Percentiles rank a stretch among this genome's conserved stretches.
Conservation (phyloP, 2,113 vertebrate genomes). For the Athene noctua region DNA sequence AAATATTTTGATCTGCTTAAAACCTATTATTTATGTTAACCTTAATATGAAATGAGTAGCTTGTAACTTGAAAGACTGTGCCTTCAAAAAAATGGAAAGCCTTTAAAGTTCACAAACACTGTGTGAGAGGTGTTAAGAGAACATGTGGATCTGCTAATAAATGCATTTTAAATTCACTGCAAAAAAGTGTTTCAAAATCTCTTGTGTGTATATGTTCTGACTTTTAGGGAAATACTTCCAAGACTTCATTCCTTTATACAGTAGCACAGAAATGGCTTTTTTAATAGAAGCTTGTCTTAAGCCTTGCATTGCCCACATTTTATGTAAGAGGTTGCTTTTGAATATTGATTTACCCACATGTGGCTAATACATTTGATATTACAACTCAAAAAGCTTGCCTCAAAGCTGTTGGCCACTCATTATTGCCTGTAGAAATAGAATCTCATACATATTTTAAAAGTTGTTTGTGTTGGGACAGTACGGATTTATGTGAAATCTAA, state of each 20-base stretch:
- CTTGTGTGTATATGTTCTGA: not conserved
- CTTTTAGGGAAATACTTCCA: not conserved
- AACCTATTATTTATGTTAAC: not conserved
- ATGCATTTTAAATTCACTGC: not conserved
- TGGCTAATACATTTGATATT: not conserved
- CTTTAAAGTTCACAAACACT: not conserved
- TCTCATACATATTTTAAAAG: not conserved
- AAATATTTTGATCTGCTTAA: slow-evolving; percentile 25
- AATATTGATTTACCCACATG: not conserved
- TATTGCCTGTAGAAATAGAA: not conserved
- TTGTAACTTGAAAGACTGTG: not conserved
- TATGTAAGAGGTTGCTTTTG: not conserved
- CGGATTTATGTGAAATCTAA: not conserved
- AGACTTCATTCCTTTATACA: not conserved
- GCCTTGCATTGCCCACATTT: not conserved
- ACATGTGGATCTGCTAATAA: not conserved
- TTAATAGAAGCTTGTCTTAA: not conserved
- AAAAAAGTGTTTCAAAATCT: not conserved
- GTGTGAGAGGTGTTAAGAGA: not conserved
- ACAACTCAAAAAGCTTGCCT: not conserved
- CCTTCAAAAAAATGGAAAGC: not conserved
- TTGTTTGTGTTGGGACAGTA: not conserved
- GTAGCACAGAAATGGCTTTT: not conserved
- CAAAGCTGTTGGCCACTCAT: not conserved
- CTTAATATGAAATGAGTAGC: not conserved